phyloP scores from a whole-genome alignment of 1,140 invertebrate genomes.

The Steinernema feltiae region DNA sequence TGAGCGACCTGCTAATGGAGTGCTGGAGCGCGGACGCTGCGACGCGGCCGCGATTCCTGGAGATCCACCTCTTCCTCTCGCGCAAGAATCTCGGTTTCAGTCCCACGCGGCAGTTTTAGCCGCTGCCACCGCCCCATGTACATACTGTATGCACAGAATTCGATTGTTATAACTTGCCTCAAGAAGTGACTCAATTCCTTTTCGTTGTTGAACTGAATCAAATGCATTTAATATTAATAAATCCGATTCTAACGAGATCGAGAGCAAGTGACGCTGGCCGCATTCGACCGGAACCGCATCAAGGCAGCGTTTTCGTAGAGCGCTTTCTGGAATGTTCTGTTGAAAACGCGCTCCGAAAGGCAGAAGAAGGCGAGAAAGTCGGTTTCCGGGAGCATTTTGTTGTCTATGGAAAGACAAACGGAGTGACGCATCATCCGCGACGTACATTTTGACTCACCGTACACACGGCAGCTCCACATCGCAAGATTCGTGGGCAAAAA shows the following conservation, averaged over 20 bases:
- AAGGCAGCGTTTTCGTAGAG: neutral
- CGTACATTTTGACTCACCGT: neutral
- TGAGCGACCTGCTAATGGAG: neutral
- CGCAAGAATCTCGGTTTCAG: constrained; percentile 9
- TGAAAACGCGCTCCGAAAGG: neutral
- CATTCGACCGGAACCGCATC: no score
- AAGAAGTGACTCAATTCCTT: neutral
- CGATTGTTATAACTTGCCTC: neutral
- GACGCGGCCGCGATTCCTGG: neutral
- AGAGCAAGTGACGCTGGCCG: no score
- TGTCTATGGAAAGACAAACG: neutral
- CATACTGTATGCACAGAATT: neutral
- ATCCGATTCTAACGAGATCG: no score
- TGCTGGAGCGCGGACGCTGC: neutral
- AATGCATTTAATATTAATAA: neutral
- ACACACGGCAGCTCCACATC: neutral
- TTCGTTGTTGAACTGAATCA: constrained; percentile 4
- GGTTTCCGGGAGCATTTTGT: neutral
- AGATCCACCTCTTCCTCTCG: constrained; percentile 1
- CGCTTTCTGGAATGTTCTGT: no score
- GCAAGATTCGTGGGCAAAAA: neutral
- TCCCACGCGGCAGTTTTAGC: neutral
- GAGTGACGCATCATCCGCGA: neutral
- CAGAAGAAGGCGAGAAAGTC: neutral
- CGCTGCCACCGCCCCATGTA: neutral